A percentile compares a stretch with the other conserved stretches of the same genome.
phyloP scores from a whole-genome alignment of 2,888 invertebrate genomes.

The Parnassius mnemosyne region DNA sequence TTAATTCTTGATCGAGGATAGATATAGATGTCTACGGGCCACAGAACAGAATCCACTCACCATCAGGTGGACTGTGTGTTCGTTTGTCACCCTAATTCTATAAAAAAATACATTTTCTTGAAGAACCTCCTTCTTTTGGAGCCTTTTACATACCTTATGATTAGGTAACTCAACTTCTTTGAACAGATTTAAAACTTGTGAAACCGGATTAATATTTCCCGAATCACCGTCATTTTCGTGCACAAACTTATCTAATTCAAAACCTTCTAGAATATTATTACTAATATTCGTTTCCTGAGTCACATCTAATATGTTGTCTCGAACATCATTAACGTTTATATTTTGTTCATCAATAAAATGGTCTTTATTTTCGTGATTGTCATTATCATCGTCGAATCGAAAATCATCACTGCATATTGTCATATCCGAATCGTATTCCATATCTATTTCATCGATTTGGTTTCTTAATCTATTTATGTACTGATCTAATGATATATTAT shows the following conservation, averaged over 20 bases:
- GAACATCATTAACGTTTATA: constrained; percentile 1
- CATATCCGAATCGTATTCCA: constrained; percentile 36
- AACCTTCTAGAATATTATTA: constrained; percentile 17
- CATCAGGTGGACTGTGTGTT: no score
- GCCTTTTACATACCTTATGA: constrained; percentile 1
- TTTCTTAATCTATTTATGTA: constrained; percentile 45
- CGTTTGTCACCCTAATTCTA: no score
- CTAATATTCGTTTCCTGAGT: constrained; percentile 3
- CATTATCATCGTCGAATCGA: constrained; percentile 32
- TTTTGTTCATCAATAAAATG: neutral
- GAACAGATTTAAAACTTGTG: neutral
- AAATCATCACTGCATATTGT: constrained; percentile 56
- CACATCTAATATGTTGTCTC: neutral
- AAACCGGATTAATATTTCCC: neutral
- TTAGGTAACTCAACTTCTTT: neutral
- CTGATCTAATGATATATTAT: constrained; percentile 37
- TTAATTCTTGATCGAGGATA: no score
- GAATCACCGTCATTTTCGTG: neutral
- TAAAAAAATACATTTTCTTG: no score
- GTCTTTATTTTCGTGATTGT: neutral
- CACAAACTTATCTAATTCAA: constrained; percentile 6
- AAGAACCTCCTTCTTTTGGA: no score
- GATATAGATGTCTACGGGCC: no score
- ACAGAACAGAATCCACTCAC: no score
- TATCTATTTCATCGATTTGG: constrained; percentile 36